Conservation (phyloP, 2,888 invertebrate species). For the Drosophila prostipennis region DNA sequence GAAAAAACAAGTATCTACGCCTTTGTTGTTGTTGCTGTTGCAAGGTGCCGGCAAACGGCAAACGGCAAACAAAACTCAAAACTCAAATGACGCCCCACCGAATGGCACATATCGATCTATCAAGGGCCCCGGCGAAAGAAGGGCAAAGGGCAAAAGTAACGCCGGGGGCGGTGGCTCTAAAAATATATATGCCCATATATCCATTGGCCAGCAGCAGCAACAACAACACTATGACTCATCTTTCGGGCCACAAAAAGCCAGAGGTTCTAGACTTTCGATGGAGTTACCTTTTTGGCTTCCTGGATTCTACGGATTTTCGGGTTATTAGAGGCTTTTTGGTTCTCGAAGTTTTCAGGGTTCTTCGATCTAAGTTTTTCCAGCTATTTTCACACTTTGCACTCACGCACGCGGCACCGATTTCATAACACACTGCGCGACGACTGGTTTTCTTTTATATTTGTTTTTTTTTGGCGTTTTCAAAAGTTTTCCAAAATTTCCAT, state of each 20-base stretch:
- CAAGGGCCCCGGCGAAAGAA: conserved; percentile 9
- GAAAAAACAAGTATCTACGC: conserved; percentile 32
- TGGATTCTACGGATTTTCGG: conserved; percentile 2
- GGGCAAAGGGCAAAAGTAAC: conserved; percentile 28
- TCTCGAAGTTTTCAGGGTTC: not conserved
- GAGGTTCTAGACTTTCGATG: not conserved
- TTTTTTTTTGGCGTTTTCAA: conserved; percentile 7
- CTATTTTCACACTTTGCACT: conserved; percentile 20
- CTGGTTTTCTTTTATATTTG: no score
- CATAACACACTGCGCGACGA: conserved; percentile 22
- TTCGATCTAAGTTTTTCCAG: conserved; percentile 8
- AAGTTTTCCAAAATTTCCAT: conserved; percentile 44
- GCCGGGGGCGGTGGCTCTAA: conserved; percentile 49
- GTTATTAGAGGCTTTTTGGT: not conserved
- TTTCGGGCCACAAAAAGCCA: conserved; percentile 1
- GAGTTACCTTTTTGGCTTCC: conserved; percentile 5
- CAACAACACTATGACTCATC: conserved; percentile 50
- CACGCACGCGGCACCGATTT: conserved; percentile 27
- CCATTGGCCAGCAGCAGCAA: conserved; percentile 13
- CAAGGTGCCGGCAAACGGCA: conserved; percentile 19
- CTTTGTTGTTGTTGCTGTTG: not conserved
- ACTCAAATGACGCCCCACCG: conserved; percentile 40
- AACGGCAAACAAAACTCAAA: conserved; percentile 3
- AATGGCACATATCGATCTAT: conserved; percentile 60
- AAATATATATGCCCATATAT: conserved; percentile 50